phyloP scores from a whole-genome alignment of 2,888 invertebrate species.

The Pomacea canaliculata region DNA sequence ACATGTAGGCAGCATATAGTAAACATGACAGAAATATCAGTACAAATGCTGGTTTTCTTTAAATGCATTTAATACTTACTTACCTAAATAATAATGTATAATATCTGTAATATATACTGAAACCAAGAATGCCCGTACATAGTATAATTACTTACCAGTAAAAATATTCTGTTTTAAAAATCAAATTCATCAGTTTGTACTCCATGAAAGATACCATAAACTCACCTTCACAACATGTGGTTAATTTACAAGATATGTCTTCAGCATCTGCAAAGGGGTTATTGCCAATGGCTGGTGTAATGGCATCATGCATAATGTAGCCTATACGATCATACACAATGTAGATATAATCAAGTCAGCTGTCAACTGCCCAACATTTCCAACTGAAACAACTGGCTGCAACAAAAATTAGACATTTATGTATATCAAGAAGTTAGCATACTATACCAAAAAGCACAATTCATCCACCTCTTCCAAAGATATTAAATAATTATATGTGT shows the following conservation, averaged over 20 bases:
- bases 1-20: too few species aligned
- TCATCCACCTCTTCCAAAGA: too few species aligned
- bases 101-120: too few species aligned
- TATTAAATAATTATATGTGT: too few species aligned
- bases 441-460: too few species aligned
- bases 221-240: slow-evolving; percentile 68
- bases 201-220: neutral
- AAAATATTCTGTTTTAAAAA: neutral
- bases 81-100: too few species aligned
- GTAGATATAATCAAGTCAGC: slow-evolving; percentile 86
- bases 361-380: slow-evolving; percentile 90
- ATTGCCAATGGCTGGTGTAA: slow-evolving; percentile 84
- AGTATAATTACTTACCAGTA: neutral
- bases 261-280: slow-evolving; percentile 78
- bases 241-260: slow-evolving; percentile 50
- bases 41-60: too few species aligned
- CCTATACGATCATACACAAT: slow-evolving; percentile 77
- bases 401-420: slow-evolving; percentile 6
- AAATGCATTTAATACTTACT: too few species aligned
- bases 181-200: too few species aligned
- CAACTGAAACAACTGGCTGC: slow-evolving; percentile 86
- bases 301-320: slow-evolving; percentile 79
- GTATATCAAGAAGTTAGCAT: too few species aligned
- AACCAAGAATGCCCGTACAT: neutral
- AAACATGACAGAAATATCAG: too few species aligned